A percentile compares a stretch with the other conserved stretches of the same genome.
These are phyloP conservation scores for Sparidentex hasta DNA, from an alignment of 2,797 vertebrate genomes.

Conservation along the genomic window DNA sequence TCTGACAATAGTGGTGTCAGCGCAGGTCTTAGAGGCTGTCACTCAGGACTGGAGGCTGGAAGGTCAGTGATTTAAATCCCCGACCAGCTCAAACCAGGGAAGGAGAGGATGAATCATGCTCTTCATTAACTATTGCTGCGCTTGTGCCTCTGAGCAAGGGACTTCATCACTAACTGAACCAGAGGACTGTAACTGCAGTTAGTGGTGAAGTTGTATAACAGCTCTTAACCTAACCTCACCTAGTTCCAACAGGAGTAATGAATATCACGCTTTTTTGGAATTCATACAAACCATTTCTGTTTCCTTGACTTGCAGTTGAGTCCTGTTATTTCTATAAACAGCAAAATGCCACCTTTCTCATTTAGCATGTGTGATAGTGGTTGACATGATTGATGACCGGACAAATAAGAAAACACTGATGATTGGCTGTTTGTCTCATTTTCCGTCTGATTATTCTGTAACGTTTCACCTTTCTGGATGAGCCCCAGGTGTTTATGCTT, in stretches of 20 bases:
- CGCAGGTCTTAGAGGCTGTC: constrained; percentile 45
- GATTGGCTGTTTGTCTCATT: constrained; percentile 12
- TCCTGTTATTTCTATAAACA: neutral
- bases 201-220: neutral
- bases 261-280: neutral
- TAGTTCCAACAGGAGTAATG: neutral
- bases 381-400: constrained; percentile 37
- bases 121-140: constrained; percentile 2
- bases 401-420: neutral
- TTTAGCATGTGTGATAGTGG: neutral
- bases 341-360: neutral
- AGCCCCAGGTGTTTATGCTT: constrained; percentile 59
- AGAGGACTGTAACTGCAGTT: neutral
- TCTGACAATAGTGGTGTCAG: constrained; percentile 61
- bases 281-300: too few species aligned
- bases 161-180: neutral
- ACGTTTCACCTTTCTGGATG: constrained; percentile 33
- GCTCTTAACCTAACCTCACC: neutral
- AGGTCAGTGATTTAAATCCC: constrained; percentile 47
- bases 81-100: constrained; percentile 21
- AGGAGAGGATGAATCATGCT: neutral
- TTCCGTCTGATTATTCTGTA: constrained; percentile 29
- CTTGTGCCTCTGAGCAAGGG: neutral
- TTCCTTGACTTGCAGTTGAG: neutral
- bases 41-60: constrained; percentile 47